Conservation (phyloP, 1,140 invertebrate genomes). For the Helicoverpa zea region DNA sequence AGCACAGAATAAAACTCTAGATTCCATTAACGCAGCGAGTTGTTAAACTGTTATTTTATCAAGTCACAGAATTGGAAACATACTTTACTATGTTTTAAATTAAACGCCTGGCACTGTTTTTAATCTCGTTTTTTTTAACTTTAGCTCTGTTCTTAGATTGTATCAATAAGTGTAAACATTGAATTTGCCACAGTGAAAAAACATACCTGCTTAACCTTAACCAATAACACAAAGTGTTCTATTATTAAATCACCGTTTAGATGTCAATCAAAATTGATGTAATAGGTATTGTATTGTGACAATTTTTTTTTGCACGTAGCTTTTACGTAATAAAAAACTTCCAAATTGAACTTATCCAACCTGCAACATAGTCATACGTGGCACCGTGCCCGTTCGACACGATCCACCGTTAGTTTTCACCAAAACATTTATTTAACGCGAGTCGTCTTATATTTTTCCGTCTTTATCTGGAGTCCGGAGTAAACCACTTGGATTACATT, state of each 20-base stretch:
- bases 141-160: too few species aligned
- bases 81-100: neutral
- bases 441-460: constrained; percentile 39
- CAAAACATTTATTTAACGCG: constrained; percentile 31
- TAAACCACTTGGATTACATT: constrained; percentile 41
- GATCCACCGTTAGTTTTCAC: constrained; percentile 3
- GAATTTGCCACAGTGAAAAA: too few species aligned
- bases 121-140: too few species aligned
- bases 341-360: neutral
- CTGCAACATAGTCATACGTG: neutral
- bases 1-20: constrained; percentile 22
- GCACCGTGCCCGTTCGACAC: neutral
- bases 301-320: too few species aligned
- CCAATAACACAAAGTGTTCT: too few species aligned
- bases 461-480: constrained; percentile 28
- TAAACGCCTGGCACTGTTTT: neutral
- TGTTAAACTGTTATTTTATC: constrained; percentile 33
- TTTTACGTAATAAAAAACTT: too few species aligned
- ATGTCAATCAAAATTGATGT: too few species aligned
- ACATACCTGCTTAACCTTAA: too few species aligned
- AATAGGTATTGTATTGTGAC: too few species aligned
- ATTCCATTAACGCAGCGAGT: constrained; percentile 23
- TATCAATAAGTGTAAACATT: too few species aligned
- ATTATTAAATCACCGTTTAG: too few species aligned
- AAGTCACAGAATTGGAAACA: constrained; percentile 13